Evolutionary conservation across 2,888 invertebrate genomes (phyloP), one percentile per base, ranked within the genome.

Genomic region (Helicoverpa assulta): DNA sequence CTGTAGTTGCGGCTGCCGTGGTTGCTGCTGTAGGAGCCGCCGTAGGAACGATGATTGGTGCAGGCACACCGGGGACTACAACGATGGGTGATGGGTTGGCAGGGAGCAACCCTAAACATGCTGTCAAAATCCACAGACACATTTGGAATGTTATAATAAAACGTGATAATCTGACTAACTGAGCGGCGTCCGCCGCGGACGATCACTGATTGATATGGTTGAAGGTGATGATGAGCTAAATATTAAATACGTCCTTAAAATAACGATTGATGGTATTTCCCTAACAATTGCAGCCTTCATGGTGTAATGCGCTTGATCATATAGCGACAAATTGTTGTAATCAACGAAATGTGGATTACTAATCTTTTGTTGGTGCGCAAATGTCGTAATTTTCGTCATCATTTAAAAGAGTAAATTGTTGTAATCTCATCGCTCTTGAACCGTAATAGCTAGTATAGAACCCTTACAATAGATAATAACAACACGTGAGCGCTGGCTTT

Each of bases 61-160:
- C 75, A 0, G 95, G 94, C n/a, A 91, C 89, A 16, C 91, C 94
- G 16, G 91, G 90, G 18, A 93, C 87, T 18, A 94, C 86, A 6
- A 93, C 88, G 3, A 93, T 88, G n/a, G 89, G 90, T 21, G 88
- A 76, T 0, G 92, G 92, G 68, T 89, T 92, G 43, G 90, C 69
- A 16, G 94, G 95, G 73, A 94, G 78, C 70, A 95, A 84, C 70
- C 96, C 95, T 78, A 96, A 88, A 77, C 96, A 96, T 54, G 96
- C 95, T 33, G 96, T 95, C 70, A 96, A 80, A 72, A 96, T 87
- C 96, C 96, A 96, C 82, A 96, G 82, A 88, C 96, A 96, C 96
- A 96, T 96, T 80, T 8, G 19, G 58, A 67, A 70, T 50, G 61
- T 3, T 51, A 58, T n/a, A 72, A 43, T 47, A 76, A 3, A 70